Evolutionary conservation across 2,888 invertebrate species (phyloP).

Genomic region (Rhingia rostrata): DNA sequence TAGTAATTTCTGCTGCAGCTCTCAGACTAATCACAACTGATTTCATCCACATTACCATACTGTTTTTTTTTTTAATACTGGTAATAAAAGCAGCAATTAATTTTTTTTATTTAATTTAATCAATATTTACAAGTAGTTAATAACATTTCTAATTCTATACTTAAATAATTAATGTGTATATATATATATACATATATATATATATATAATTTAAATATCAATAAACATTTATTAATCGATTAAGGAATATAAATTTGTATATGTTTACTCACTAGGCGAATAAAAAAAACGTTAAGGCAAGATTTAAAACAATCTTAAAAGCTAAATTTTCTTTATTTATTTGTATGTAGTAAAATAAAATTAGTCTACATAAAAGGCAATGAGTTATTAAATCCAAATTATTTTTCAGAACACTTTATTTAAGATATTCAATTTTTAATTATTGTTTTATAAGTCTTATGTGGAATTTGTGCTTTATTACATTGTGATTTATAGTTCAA

Average conservation of each 20-base stretch:
- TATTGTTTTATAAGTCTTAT: constrained; percentile 47
- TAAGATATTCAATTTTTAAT: constrained; percentile 26
- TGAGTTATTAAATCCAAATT: constrained; percentile 8
- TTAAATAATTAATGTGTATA: constrained; percentile 8
- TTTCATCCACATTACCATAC: constrained; percentile 95
- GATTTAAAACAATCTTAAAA: constrained; percentile 80
- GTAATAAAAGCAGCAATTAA: not conserved
- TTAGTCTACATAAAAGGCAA: constrained; percentile 59
- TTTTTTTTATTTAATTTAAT: constrained; percentile 70
- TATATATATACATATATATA: constrained; percentile 49
- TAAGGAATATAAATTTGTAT: not conserved
- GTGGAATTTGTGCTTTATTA: constrained; percentile 67
- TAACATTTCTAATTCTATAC: constrained; percentile 43
- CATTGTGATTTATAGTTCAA: constrained; percentile 51
- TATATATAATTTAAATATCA: constrained; percentile 51
- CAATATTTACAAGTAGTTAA: constrained; percentile 63
- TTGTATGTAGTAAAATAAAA: constrained; percentile 51
- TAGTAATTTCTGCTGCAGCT: constrained; percentile 92
- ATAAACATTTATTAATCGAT: constrained; percentile 49
- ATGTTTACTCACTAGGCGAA: constrained; percentile 9
- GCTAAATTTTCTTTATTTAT: constrained; percentile 42
- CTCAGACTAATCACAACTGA: constrained; percentile 92
- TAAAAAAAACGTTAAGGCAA: constrained; percentile 78
- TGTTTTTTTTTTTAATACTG: no score
- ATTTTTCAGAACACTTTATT: constrained; percentile 42